phyloP scores from a whole-genome alignment of 2,888 invertebrate species.

The Belgica antarctica region DNA sequence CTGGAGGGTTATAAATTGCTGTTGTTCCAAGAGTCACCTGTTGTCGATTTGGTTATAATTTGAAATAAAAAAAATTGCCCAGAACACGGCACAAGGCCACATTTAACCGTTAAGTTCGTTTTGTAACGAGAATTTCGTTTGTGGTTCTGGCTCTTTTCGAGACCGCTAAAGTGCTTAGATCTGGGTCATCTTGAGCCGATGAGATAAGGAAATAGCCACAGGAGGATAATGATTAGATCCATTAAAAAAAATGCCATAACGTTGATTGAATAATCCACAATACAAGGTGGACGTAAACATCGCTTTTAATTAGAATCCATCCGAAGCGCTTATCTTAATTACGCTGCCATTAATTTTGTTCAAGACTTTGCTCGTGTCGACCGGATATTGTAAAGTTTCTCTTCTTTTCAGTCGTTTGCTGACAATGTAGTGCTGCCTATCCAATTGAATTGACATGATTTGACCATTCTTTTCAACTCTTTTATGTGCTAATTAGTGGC shows the following conservation, averaged over 20 bases:
- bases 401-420: background rate
- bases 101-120: background rate
- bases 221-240: too few species aligned
- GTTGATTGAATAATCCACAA: background rate
- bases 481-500: constrained; percentile 40
- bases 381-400: constrained; percentile 40
- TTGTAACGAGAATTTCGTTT: background rate
- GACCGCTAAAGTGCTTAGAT: constrained; percentile 17
- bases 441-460: constrained; percentile 24
- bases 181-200: background rate
- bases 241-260: background rate
- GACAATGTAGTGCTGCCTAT: constrained; percentile 22
- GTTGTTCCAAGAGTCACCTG: constrained; percentile 36
- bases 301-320: constrained; percentile 35
- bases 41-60: constrained; percentile 29
- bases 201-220: background rate
- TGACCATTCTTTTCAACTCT: constrained; percentile 38
- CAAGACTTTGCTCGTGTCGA: background rate
- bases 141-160: background rate
- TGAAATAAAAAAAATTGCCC: background rate
- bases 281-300: background rate
- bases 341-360: constrained; percentile 33
- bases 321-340: constrained; percentile 38
- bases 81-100: background rate
- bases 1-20: constrained; percentile 39